Base-by-base conservation (phyloP, 2,113 vertebrate genomes). In the Lontra canadensis region DNA sequence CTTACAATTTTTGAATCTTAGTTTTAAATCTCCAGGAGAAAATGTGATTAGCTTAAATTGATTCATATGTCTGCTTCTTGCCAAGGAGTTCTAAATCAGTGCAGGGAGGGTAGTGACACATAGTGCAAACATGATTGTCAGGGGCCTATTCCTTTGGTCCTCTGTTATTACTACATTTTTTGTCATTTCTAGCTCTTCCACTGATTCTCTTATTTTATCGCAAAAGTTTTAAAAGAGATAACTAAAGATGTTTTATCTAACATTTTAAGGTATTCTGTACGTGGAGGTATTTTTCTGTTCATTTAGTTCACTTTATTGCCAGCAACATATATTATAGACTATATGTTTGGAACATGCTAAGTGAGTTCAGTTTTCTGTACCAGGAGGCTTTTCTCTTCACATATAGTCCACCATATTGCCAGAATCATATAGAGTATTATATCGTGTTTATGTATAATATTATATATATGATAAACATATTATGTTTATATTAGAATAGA, bases 181-280 rank as follows among this genome's bases (percentile, higher is more conserved):
- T 78, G 5, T 73, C 14, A 90, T 79, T 94, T 97, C 34, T 79
- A 14, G 9, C 4, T 23, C 3, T 2, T 80, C 12, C 29, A 74
- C 34, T 71, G 34, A 73, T 71, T 55, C 15, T 94, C 11, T 59
- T 80, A 78, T 86, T 97, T 90, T 83, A 85, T 73, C 34, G 39
- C 15, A 89, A 74, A 31, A 29, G 14, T 47, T 87, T 95, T 96
- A 47, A 84, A 81, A 97, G 12, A 4, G 3, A 42, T 44, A 88
- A 59, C 26, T 83, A 89, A 96, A 90, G 21, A 59, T 84, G 71
- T 63, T 78, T 95, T 92, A 71, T 88, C 31, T 73, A 88, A 0
- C 55, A 86, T 65, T 82, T 83, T 91, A 67, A 91, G 31, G 6
- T 95, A 93, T 90, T 95, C 21, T 69, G 8, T 83, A 67, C 93